These are phyloP conservation scores for Conopomorpha cramerella DNA, from an alignment of 1,140 invertebrate genomes.

Conservation along the genomic window DNA sequence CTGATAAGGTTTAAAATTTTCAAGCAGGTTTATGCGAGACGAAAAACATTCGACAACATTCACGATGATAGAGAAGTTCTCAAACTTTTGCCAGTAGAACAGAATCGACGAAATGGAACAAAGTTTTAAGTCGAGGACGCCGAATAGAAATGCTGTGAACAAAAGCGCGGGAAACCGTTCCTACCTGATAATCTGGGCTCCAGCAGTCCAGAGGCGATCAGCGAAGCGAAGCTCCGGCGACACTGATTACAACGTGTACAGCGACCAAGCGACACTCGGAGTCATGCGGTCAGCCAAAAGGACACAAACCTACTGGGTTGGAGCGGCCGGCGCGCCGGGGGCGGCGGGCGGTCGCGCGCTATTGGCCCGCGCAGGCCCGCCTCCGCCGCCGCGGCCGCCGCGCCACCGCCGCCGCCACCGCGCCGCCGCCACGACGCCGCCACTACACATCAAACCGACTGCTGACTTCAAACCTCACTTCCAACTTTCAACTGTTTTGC, in stretches of 20 bases:
- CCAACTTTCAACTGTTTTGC: constrained; percentile 15
- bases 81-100: no score
- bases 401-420: constrained; percentile 11
- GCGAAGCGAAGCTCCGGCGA: constrained; percentile 28
- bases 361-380: constrained; percentile 32
- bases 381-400: constrained; percentile 14
- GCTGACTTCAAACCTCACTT: constrained; percentile 10
- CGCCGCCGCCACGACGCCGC: constrained; percentile 16
- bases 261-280: constrained; percentile 61
- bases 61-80: no score
- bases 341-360: constrained; percentile 39
- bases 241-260: constrained; percentile 48
- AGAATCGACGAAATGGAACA: no score
- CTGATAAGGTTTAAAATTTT: no score
- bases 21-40: no score
- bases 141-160: no score
- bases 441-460: constrained; percentile 12
- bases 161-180: no score
- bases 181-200: no score
- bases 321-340: constrained; percentile 31
- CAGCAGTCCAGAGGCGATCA: no score
- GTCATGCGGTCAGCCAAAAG: constrained; percentile 63
- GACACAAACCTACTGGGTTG: constrained; percentile 61
- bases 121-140: no score
- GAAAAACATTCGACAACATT: no score